phyloP scores from a whole-genome alignment of 2,797 vertebrate species.

The Muscicapa striata region DNA sequence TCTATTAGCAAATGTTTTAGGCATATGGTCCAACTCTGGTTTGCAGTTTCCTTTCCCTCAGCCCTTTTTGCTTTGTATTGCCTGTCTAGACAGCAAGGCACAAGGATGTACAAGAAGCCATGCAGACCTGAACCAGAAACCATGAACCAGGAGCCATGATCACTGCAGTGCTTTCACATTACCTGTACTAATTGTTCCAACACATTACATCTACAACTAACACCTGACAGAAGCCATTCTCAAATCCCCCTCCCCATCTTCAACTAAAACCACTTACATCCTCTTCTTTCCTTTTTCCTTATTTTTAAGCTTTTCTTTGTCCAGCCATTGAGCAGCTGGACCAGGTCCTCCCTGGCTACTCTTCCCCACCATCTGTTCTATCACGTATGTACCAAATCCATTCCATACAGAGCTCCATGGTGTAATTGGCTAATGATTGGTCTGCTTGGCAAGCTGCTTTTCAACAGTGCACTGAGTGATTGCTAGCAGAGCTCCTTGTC shows the following conservation, averaged over 20 bases:
- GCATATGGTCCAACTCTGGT: neutral
- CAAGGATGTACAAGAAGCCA: neutral
- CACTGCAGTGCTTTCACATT: neutral
- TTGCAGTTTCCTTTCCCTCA: neutral
- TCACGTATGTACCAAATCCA: neutral
- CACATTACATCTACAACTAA: neutral
- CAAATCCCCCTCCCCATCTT: neutral
- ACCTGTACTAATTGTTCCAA: neutral
- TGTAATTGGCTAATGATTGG: neutral
- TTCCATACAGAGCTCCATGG: neutral
- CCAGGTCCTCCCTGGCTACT: neutral
- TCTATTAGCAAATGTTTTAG: neutral
- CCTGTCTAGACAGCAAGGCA: neutral
- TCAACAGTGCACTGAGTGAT: neutral
- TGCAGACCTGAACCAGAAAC: neutral
- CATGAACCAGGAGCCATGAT: neutral
- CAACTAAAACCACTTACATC: neutral
- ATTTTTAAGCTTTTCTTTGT: neutral
- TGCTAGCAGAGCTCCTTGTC: constrained; percentile 8
- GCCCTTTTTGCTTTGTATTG: neutral
- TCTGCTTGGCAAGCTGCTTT: neutral
- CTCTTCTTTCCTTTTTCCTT: neutral
- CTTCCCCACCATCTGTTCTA: neutral
- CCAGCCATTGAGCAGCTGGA: neutral
- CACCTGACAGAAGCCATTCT: neutral